A percentile compares a stretch with the other conserved stretches of the same genome.
These are phyloP conservation scores for Zaprionus tsacasi DNA, from an alignment of 1,140 invertebrate genomes.

Conservation along the genomic window DNA sequence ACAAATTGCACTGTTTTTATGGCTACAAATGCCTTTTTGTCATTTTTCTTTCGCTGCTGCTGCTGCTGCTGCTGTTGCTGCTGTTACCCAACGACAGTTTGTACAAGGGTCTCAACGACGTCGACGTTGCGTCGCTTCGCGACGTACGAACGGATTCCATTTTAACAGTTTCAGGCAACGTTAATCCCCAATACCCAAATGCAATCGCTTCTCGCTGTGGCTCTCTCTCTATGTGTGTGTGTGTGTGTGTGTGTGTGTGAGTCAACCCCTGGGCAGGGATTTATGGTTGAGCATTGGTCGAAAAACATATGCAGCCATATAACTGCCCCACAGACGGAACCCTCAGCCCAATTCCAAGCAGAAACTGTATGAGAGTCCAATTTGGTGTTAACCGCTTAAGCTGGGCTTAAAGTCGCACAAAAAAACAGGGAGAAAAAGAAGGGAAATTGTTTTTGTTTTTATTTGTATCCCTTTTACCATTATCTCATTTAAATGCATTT, in stretches of 20 bases:
- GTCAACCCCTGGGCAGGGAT: conserved; percentile 46
- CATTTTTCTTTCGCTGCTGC: conserved; percentile 46
- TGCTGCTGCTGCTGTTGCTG: conserved; percentile 8
- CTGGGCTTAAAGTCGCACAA: conserved; percentile 8
- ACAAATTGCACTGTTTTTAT: conserved; percentile 82
- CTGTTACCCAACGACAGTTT: conserved; percentile 29
- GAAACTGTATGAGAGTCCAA: conserved; percentile 9
- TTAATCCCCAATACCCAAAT: conserved; percentile 82
- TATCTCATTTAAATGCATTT: conserved; percentile 10
- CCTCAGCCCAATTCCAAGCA: conserved; percentile 14
- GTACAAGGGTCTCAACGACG: conserved; percentile 66
- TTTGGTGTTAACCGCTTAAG: conserved; percentile 31
- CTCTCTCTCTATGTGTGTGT: neutral
- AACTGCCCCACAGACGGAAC: conserved; percentile 40
- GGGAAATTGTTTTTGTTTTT: neutral
- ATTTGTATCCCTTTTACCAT: neutral
- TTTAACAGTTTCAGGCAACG: conserved; percentile 78
- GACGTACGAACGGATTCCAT: conserved; percentile 75
- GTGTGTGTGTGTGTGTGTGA: conserved; percentile 45
- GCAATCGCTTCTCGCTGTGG: conserved; percentile 68
- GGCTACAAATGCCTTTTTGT: conserved; percentile 77
- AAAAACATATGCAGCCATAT: conserved; percentile 41
- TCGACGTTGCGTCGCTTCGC: conserved; percentile 29
- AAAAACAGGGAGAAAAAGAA: neutral
- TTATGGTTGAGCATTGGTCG: conserved; percentile 55